Evolutionary conservation across 2,888 invertebrate genomes (phyloP).

Genomic region (Bellardia bayeri): DNA sequence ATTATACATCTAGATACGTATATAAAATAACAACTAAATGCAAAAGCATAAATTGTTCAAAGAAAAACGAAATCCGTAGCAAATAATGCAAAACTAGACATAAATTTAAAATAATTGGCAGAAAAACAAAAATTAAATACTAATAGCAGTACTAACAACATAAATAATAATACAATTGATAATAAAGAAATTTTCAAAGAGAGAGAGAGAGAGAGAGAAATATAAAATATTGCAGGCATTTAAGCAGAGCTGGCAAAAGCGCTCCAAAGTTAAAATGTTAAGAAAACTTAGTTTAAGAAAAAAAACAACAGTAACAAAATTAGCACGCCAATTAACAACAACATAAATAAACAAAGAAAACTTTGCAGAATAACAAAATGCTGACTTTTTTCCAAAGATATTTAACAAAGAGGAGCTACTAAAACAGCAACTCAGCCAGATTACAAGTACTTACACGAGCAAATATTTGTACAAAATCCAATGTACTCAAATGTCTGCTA

Average conservation of each 20-base stretch:
- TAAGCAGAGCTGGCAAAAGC: background rate
- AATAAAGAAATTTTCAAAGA: background rate
- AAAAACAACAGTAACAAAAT: slow-evolving; percentile 22
- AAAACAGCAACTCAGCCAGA: slow-evolving; percentile 2
- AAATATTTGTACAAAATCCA: slow-evolving; percentile 26
- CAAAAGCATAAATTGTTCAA: slow-evolving; percentile 14
- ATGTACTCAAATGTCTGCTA: slow-evolving; percentile 11
- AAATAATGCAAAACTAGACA: slow-evolving; percentile 35
- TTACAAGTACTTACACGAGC: background rate
- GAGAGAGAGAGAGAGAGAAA: background rate
- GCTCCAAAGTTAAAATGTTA: slow-evolving; percentile 10
- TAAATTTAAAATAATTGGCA: slow-evolving; percentile 20
- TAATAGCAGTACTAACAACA: background rate
- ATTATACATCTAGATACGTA: background rate
- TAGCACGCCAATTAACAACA: slow-evolving; percentile 35
- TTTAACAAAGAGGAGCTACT: slow-evolving; percentile 13
- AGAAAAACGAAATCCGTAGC: slow-evolving; percentile 31
- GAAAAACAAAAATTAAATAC: slow-evolving; percentile 16
- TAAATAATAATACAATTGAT: background rate
- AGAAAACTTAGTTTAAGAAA: slow-evolving; percentile 16
- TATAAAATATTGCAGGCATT: background rate
- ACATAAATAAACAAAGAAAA: slow-evolving; percentile 8
- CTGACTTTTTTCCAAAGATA: background rate
- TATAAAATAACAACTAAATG: slow-evolving; percentile 1
- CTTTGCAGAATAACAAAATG: slow-evolving; percentile 34